Evolutionary conservation across 35 echinoderm and acorn worm species (phyloP).

Genomic region (Ophiothrix spiculata): DNA sequence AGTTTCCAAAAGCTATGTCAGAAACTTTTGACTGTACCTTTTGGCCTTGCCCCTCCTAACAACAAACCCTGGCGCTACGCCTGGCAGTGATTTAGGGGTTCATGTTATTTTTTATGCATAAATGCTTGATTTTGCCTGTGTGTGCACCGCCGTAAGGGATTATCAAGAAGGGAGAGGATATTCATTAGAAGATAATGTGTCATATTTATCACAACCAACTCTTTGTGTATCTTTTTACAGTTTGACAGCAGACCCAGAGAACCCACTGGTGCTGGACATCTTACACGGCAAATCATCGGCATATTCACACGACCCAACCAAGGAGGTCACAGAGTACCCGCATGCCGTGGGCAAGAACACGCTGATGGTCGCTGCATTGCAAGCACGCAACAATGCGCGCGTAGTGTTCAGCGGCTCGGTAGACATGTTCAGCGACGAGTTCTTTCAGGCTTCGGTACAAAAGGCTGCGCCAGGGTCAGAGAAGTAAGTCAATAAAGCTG

Average conservation of each 20-base stretch:
- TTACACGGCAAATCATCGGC: conserved; percentile 73
- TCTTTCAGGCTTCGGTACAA: conserved; percentile 84
- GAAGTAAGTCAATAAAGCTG: conserved; percentile 87
- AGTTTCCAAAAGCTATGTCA: too few relatives aligned
- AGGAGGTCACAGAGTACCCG: conserved; percentile 81
- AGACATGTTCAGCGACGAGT: conserved; percentile 89
- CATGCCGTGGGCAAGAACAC: conserved; percentile 92
- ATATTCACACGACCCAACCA: conserved; percentile 77
- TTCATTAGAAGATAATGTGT: too few relatives aligned
- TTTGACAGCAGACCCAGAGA: conserved; percentile 83
- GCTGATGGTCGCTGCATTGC: conserved; percentile 74
- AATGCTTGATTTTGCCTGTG: too few relatives aligned
- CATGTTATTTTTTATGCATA: too few relatives aligned
- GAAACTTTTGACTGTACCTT: too few relatives aligned
- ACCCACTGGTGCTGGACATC: conserved; percentile 86
- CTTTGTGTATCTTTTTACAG: conserved; percentile 27
- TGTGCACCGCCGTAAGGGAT: too few relatives aligned
- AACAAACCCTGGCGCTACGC: too few relatives aligned
- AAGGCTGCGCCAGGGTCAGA: conserved; percentile 61
- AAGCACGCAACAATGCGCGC: conserved; percentile 92
- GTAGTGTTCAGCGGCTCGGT: conserved; percentile 92
- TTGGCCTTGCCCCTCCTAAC: too few relatives aligned
- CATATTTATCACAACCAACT: neutral
- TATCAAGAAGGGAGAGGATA: too few relatives aligned
- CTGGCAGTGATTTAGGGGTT: too few relatives aligned